Conservation (phyloP, 2,113 vertebrate species). For the Himantopus leucocephalus region DNA sequence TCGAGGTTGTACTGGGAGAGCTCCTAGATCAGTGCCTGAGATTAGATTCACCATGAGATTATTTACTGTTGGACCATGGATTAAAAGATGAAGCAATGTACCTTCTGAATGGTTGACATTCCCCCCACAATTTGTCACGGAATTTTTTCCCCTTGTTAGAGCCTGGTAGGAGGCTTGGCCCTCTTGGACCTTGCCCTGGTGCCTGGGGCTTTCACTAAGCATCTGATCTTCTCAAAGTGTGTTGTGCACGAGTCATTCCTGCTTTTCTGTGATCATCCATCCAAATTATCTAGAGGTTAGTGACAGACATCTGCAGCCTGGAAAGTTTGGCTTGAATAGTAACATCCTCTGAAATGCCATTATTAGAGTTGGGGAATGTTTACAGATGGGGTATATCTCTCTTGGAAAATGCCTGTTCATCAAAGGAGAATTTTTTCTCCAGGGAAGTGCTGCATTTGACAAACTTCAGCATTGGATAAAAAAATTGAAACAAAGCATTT, state of each 20-base stretch:
- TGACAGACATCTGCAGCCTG: slow-evolving; percentile 13
- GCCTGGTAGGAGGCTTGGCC: neutral
- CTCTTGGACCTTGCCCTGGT: neutral
- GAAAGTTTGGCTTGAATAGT: neutral
- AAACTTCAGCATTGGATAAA: neutral
- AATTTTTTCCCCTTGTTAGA: neutral
- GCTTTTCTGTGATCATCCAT: neutral
- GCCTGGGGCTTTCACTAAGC: neutral
- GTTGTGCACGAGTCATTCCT: neutral
- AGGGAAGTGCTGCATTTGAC: slow-evolving; percentile 4
- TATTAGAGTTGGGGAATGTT: neutral
- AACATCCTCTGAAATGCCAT: neutral
- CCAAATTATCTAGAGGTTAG: neutral
- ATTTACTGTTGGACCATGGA: neutral
- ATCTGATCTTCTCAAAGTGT: neutral
- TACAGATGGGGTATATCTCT: neutral
- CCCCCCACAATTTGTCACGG: neutral
- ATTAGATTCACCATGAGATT: neutral
- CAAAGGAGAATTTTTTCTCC: neutral
- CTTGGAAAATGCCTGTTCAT: neutral
- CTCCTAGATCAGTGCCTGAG: neutral
- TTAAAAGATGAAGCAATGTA: neutral
- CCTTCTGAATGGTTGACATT: neutral
- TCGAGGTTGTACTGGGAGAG: neutral
- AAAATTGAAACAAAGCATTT: neutral